Base-by-base conservation (phyloP, 2,797 vertebrate species). In the Sternarchorhynchus goeldii region DNA sequence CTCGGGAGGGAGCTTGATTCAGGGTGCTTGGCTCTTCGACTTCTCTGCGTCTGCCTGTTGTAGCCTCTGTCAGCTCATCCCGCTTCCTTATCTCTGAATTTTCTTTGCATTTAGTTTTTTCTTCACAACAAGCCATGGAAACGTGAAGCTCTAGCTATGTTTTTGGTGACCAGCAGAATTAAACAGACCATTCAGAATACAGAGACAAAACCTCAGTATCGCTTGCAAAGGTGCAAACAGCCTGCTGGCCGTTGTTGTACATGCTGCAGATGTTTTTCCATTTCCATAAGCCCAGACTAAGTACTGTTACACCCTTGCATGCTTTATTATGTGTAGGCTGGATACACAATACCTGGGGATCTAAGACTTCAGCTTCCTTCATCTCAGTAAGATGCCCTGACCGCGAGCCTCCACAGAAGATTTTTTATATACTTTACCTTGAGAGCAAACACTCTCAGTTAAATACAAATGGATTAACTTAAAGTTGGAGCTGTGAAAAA, bases 1-100 rank as follows among this genome's bases (percentile, higher is more conserved):
- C 92, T 90, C 91, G 85, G 83, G 91, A 93, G 92, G 90, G 80
- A 82, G 85, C 86, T 90, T 87, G 88, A 86, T 84, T 75, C 70
- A 87, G 88, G 86, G 29, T 57, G 32, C 66, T 69, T 25, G n/a
- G 25, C 56, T 31, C 64, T 78, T 4, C 12, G 12, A 63, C 57
- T 41, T 73, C 59, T 59, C 58, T 36, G 29, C 5, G 4, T 62
- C 6, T 77, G 16, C 65, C 5, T 67, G 29, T 20, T 58, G 10
- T 45, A 36, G 0, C 5, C 18, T 71, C 53, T 5, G 1, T 34
- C 45, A 12, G 45, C 12, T 14, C 45, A 50, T 50, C 45, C 45
- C 3, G 45, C 45, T 12, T 14, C 45, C 45, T 50, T 50, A 50
- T 12, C 45, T 12, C 34, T 7, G 6, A 4, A 4, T 36, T 7